Evolutionary conservation across 2,797 vertebrate genomes (phyloP), one percentile per base, ranked within the genome.

Genomic region (Lindbergichthys nudifrons): DNA sequence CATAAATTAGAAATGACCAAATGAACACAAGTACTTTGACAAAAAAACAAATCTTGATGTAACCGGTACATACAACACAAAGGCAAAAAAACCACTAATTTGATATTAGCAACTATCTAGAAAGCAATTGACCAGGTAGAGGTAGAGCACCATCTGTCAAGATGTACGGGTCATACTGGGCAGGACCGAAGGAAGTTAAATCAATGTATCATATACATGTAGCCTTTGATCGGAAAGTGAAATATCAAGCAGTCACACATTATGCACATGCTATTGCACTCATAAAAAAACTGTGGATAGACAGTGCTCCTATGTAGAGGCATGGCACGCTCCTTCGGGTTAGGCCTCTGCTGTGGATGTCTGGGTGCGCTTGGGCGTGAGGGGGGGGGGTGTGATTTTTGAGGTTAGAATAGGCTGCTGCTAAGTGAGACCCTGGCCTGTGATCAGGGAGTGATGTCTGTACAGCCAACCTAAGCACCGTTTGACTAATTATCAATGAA

Each of bases 31-130:
- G 94, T 90, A 96, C 89, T 93, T 88, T 91, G 91, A 96, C 85
- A 94, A 95, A 89, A 94, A 92, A 95, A 94, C 90, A 89, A 86
- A 93, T 93, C 92, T 95, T 92, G 95, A 98, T 97, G 96, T 96
- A 98, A 96, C 96, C 96, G 96, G 96, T 95, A 98, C 96, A 97
- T 97, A 96, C 93, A 95, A 93, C 92, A 89, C 93, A 92, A 92
- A 93, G 90, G 80, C 87, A 91, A 93, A 88, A 78, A 77, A 79
- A 78, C 18, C 8, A 73, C 73, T 88, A 92, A 92, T 79, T 73
- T 90, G 91, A 94, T 92, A 92, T 88, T 84, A 94, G 94, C 90
- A 95, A 94, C 93, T 95, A 89, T 86, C 83, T 87, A 85, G 75
- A 89, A 94, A 94, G 94, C 90, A 94, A 95, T 94, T 64, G 83